phyloP scores from a whole-genome alignment of 2,113 vertebrate species.

The Marcusenius ussheri region DNA sequence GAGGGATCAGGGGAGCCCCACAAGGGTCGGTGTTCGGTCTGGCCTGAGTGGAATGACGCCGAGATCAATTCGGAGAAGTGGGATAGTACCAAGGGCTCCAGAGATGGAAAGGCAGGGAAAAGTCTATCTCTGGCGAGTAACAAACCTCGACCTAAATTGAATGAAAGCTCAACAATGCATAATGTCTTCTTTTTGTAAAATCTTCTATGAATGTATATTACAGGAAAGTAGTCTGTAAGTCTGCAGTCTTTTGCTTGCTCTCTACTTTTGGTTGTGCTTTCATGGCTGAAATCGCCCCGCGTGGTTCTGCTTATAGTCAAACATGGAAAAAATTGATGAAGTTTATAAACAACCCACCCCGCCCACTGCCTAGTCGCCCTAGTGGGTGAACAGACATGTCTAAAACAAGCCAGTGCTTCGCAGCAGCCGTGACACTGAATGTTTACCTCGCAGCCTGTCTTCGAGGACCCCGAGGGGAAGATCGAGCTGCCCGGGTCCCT shows the following conservation, averaged over 20 bases:
- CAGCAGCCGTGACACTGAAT: not conserved
- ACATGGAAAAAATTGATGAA: not conserved
- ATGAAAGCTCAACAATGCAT: not conserved
- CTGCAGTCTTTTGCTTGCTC: not conserved
- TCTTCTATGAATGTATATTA: not conserved
- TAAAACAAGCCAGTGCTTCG: not conserved
- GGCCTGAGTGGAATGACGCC: constrained; percentile 86
- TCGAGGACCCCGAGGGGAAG: constrained; percentile 86
- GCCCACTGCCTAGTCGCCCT: not conserved
- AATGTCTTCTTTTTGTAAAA: not conserved
- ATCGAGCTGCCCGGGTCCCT: constrained; percentile 69
- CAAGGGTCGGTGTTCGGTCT: constrained; percentile 61
- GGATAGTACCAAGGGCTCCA: constrained; percentile 65
- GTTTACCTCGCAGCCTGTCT: constrained; percentile 57
- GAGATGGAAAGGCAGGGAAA: constrained; percentile 68
- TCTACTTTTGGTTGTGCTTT: not conserved
- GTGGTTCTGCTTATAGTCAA: not conserved
- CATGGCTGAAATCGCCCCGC: not conserved
- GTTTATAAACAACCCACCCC: not conserved
- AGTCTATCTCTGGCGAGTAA: constrained; percentile 60
- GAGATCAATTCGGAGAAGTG: constrained; percentile 83
- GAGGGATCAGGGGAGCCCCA: constrained; percentile 35
- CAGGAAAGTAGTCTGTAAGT: not conserved
- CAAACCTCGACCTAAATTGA: no score
- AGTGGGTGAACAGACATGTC: not conserved